Evolutionary conservation across 2,888 invertebrate genomes (phyloP).

Genomic region (Phalangium opilio): DNA sequence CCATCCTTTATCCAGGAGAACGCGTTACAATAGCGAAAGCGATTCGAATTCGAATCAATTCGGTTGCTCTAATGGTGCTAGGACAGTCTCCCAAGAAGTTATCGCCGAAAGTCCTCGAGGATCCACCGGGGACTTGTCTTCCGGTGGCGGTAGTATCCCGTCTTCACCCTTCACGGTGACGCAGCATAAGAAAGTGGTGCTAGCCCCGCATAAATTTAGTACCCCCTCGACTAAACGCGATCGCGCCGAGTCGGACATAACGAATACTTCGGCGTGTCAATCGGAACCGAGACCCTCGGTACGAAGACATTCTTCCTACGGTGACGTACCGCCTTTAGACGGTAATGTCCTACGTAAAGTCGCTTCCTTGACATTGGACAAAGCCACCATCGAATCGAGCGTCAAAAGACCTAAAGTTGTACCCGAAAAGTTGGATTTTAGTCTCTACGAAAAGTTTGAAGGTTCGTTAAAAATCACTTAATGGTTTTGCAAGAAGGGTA

Average conservation of each 20-base stretch:
- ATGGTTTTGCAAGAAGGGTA: too few species aligned
- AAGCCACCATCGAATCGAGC: conserved; percentile 48
- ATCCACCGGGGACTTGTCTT: too few species aligned
- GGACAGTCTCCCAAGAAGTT: too few species aligned
- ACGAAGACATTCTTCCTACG: conserved; percentile 15
- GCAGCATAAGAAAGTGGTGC: conserved; percentile 15
- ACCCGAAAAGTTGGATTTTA: conserved; percentile 71
- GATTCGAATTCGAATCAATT: too few species aligned
- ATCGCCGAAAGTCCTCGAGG: too few species aligned
- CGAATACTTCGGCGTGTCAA: conserved; percentile 9
- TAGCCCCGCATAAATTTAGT: conserved; percentile 15
- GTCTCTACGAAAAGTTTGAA: conserved; percentile 80
- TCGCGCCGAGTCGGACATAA: conserved; percentile 12
- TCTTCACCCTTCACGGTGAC: conserved; percentile 13
- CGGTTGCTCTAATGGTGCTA: too few species aligned
- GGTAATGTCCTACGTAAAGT: conserved; percentile 62
- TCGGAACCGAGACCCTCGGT: conserved; percentile 5
- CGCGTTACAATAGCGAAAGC: too few species aligned
- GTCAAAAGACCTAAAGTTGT: conserved; percentile 56
- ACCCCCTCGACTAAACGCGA: conserved; percentile 7
- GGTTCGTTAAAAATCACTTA: too few species aligned
- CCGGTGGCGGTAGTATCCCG: conserved; percentile 1
- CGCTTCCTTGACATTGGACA: conserved; percentile 61
- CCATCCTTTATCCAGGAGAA: too few species aligned
- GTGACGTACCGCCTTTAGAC: conserved; percentile 17